These are phyloP conservation scores for Noctua janthina DNA, from an alignment of 2,888 invertebrate genomes.

Conservation along the genomic window DNA sequence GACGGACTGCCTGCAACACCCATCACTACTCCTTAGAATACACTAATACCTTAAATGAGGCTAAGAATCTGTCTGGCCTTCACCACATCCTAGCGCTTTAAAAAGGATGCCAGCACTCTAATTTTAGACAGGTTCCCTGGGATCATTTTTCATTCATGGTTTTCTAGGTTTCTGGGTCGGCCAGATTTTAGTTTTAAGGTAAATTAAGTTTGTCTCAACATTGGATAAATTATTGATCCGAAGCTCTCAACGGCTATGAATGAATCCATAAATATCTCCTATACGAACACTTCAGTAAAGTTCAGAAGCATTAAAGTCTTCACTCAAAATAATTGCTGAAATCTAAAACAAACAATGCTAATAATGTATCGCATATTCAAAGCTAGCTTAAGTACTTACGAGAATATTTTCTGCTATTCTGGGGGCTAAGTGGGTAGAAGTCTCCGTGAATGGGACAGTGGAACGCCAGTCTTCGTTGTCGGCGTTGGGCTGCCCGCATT, in stretches of 20 bases:
- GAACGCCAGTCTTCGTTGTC: slow-evolving; percentile 93
- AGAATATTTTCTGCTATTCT: slow-evolving; percentile 88
- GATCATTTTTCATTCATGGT: background rate
- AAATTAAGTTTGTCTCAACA: background rate
- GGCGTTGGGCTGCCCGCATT: slow-evolving; percentile 92
- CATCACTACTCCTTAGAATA: slow-evolving; percentile 27
- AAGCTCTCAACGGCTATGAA: background rate
- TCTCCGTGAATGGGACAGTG: slow-evolving; percentile 95
- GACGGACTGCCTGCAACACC: slow-evolving; percentile 80
- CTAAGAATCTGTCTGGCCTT: background rate
- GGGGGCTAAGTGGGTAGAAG: slow-evolving; percentile 94
- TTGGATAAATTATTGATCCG: background rate
- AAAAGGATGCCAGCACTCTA: background rate
- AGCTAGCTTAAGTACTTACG: slow-evolving; percentile 78
- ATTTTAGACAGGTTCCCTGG: background rate
- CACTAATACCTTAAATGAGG: background rate
- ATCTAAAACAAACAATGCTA: slow-evolving; percentile 12
- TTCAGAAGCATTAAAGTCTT: slow-evolving; percentile 1
- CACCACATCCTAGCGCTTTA: background rate
- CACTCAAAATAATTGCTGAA: background rate
- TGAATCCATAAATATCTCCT: background rate
- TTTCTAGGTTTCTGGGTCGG: background rate
- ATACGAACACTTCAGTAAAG: slow-evolving; percentile 2
- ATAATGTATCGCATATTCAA: slow-evolving; percentile 10
- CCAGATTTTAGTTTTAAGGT: background rate